A percentile compares a stretch with the other conserved stretches of the same genome.
Conservation (phyloP, 2,797 vertebrate species). For the Lacerta agilis region DNA sequence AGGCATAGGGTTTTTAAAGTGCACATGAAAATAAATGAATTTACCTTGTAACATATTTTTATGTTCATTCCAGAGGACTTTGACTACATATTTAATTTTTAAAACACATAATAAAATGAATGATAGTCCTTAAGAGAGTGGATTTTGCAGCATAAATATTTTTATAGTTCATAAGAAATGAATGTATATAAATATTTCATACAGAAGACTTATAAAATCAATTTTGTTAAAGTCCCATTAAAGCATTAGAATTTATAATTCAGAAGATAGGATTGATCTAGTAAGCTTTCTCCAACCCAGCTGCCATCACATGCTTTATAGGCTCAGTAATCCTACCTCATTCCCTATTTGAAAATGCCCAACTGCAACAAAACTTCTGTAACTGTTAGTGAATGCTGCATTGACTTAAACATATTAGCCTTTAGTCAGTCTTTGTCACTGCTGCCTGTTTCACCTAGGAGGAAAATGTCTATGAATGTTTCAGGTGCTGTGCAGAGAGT, state of each 20-base stretch:
- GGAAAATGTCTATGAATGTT: not conserved
- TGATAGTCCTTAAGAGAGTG: not conserved
- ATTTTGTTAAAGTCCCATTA: not conserved
- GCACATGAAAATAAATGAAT: not conserved
- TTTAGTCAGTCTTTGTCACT: not conserved
- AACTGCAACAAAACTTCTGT: not conserved
- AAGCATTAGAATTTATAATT: constrained; percentile 15
- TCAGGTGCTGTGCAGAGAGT: not conserved
- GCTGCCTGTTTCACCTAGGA: not conserved
- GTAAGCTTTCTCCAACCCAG: not conserved
- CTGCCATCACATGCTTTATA: not conserved
- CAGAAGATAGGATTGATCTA: not conserved
- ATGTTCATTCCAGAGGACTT: not conserved
- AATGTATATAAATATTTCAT: constrained; percentile 24
- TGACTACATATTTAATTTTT: constrained; percentile 14
- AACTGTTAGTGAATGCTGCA: not conserved
- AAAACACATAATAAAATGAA: constrained; percentile 2
- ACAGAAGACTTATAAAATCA: not conserved
- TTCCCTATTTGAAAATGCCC: not conserved
- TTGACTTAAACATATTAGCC: not conserved
- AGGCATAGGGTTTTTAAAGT: not conserved
- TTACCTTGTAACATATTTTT: not conserved
- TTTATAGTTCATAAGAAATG: constrained; percentile 31
- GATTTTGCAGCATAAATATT: not conserved
- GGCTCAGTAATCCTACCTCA: not conserved